Conservation (phyloP, 2,113 vertebrate genomes). For the Hippocampus mohnikei region DNA sequence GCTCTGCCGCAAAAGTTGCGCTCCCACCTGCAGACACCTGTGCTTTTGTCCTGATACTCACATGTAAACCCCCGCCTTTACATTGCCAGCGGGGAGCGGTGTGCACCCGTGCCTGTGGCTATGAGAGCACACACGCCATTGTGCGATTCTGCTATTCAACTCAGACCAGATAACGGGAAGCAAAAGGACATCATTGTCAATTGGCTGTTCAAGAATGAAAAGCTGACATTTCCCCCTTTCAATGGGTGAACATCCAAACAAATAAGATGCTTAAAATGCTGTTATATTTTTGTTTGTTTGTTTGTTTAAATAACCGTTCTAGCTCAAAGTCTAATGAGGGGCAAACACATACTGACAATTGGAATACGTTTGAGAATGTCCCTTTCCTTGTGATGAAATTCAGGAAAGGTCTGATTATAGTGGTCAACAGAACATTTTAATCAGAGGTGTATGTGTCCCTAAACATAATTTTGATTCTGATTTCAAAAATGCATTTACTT, state of each 20-base stretch:
- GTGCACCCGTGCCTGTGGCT: conserved; percentile 47
- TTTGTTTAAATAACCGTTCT: too few species aligned
- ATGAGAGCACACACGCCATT: conserved; percentile 50
- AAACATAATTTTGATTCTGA: too few species aligned
- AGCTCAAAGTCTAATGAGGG: too few species aligned
- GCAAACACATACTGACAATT: not conserved
- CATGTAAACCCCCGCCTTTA: conserved; percentile 8
- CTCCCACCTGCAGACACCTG: conserved; percentile 75
- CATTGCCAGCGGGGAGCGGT: conserved; percentile 29
- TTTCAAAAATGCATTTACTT: too few species aligned
- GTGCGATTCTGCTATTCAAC: conserved; percentile 45
- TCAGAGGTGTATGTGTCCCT: too few species aligned
- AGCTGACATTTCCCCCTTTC: not conserved
- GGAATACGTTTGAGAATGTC: too few species aligned
- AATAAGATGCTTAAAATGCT: too few species aligned
- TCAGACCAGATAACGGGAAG: conserved; percentile 47
- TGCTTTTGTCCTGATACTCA: conserved; percentile 63
- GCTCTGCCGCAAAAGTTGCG: conserved; percentile 3
- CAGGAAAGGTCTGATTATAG: too few species aligned
- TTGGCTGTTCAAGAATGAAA: conserved; percentile 18
- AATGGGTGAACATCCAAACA: too few species aligned
- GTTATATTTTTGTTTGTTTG: too few species aligned
- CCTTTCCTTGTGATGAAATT: too few species aligned
- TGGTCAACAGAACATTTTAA: too few species aligned
- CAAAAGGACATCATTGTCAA: conserved; percentile 49